Evolutionary conservation across 2,113 vertebrate species (phyloP).

Genomic region (Hyla sarda): DNA sequence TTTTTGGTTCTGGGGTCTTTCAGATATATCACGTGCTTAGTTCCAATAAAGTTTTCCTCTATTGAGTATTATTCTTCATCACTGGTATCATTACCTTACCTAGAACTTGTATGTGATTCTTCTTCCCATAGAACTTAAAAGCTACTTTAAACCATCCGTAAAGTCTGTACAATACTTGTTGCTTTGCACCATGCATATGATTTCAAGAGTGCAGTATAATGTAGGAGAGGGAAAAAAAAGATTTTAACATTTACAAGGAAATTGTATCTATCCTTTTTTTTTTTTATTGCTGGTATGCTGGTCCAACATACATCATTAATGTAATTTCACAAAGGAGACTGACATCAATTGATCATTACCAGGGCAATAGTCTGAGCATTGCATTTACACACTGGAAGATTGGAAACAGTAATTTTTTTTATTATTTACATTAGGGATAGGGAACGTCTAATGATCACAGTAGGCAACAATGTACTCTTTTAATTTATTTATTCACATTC

Average conservation of each 20-base stretch:
- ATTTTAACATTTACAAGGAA: too few species aligned
- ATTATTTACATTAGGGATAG: too few species aligned
- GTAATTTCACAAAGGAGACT: fast-evolving
- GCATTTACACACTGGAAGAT: too few species aligned
- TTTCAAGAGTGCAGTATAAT: background rate
- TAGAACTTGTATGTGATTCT: too few species aligned
- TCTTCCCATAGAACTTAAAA: too few species aligned
- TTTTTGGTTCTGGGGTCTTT: background rate
- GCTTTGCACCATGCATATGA: background rate
- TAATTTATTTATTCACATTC: too few species aligned
- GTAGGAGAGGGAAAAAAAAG: too few species aligned
- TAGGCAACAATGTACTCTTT: too few species aligned
- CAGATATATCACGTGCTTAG: background rate
- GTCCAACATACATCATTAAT: background rate
- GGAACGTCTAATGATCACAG: too few species aligned
- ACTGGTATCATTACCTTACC: background rate
- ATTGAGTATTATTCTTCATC: background rate
- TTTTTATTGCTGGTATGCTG: background rate
- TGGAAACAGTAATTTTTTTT: too few species aligned
- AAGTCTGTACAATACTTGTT: constrained; percentile 1
- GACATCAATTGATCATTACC: background rate
- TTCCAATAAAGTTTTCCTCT: background rate
- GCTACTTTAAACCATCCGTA: background rate
- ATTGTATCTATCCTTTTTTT: too few species aligned
- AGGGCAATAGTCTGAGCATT: background rate